Percentiles rank a stretch among this genome's conserved stretches.
Conservation (phyloP, 1,140 invertebrate species). For the Contarinia nasturtii region DNA sequence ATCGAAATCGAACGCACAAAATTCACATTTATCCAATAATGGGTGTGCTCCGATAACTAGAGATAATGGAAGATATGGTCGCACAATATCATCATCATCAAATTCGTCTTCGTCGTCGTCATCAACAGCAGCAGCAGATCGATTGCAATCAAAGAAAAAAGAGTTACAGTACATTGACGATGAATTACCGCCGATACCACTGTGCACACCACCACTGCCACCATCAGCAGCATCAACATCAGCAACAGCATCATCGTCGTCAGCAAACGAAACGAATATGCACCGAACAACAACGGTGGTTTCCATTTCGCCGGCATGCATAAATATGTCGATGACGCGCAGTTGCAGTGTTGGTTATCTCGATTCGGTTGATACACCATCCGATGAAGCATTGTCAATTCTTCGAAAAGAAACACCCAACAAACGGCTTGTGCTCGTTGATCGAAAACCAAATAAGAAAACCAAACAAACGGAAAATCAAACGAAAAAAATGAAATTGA, state of each 20-base stretch:
- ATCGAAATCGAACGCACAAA: constrained; percentile 20
- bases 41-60: no score
- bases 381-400: constrained; percentile 46
- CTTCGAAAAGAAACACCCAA: constrained; percentile 48
- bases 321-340: constrained; percentile 47
- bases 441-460: constrained; percentile 33
- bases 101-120: no score
- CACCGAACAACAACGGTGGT: constrained; percentile 40
- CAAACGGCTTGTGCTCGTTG: constrained; percentile 52
- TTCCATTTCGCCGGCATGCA: constrained; percentile 39
- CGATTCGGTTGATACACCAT: constrained; percentile 56
- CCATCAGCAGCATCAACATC: constrained; percentile 5
- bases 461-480: constrained; percentile 8
- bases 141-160: constrained; percentile 19
- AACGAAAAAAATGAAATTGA: constrained; percentile 34
- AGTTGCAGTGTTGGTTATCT: constrained; percentile 72
- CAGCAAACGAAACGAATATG: constrained; percentile 17
- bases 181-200: constrained; percentile 29
- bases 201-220: constrained; percentile 14
- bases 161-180: constrained; percentile 48
- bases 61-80: no score
- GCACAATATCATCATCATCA: no score
- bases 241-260: neutral
- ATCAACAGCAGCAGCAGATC: no score
- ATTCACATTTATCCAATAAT: no score